Evolutionary conservation across 1,140 invertebrate species (phyloP).

Genomic region (Nautilus pompilius): DNA sequence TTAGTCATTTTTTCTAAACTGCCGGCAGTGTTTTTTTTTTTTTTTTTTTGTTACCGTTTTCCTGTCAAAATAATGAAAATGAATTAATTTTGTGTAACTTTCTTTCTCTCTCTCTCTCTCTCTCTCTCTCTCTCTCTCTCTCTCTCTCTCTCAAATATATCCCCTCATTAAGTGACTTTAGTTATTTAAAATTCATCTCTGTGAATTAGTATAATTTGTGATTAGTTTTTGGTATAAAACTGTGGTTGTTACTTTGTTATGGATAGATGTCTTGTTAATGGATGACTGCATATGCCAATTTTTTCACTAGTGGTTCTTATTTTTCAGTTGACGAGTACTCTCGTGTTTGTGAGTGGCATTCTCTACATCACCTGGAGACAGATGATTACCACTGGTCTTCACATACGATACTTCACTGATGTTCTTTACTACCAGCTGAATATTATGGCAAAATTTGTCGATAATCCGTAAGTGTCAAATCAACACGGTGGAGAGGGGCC

Average conservation of each 20-base stretch:
- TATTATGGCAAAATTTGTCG: conserved; percentile 55
- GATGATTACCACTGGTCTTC: conserved; percentile 52
- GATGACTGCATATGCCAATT: too few species aligned
- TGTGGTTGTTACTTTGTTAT: too few species aligned
- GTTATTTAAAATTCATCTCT: too few species aligned
- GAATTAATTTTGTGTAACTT: neutral
- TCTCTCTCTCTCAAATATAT: too few species aligned
- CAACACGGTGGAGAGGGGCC: neutral
- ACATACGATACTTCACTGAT: conserved; percentile 58
- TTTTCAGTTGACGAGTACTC: conserved; percentile 52
- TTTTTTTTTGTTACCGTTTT: neutral
- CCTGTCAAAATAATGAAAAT: neutral
- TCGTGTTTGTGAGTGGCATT: conserved; percentile 51
- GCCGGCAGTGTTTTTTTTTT: neutral
- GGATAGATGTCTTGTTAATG: too few species aligned
- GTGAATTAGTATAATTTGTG: too few species aligned
- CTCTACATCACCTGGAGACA: conserved; percentile 59
- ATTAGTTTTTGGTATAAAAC: too few species aligned
- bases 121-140: conserved; percentile 5
- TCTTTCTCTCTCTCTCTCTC: conserved; percentile 8
- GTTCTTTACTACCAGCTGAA: conserved; percentile 60
- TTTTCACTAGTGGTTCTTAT: conserved; percentile 10
- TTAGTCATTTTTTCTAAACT: neutral
- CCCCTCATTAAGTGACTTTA: too few species aligned
- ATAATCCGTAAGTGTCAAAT: conserved; percentile 59